A percentile compares a stretch with the other conserved stretches of the same genome.
phyloP scores from a whole-genome alignment of 2,888 invertebrate genomes.

The Molorchus minor region DNA sequence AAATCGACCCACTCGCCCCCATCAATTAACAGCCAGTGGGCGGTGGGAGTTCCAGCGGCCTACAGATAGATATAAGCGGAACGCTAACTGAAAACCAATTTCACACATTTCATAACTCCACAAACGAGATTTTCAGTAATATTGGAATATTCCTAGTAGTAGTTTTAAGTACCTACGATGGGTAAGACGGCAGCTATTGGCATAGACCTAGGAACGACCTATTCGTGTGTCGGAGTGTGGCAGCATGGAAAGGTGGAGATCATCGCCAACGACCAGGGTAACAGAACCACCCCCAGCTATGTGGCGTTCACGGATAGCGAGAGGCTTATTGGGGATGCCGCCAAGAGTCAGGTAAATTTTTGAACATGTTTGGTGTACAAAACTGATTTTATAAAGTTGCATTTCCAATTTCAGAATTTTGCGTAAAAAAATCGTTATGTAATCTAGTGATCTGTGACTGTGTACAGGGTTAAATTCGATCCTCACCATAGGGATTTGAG shows the following conservation, averaged over 20 bases:
- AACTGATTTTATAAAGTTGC: not conserved
- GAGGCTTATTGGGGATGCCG: slow-evolving; percentile 85
- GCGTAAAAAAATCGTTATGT: too few species aligned
- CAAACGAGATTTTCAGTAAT: slow-evolving; percentile 15
- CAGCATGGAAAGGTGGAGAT: slow-evolving; percentile 86
- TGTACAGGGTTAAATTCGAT: too few species aligned
- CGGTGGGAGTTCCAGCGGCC: slow-evolving; percentile 28
- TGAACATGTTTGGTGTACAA: not conserved
- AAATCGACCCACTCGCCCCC: slow-evolving; percentile 14
- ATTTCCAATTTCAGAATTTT: too few species aligned
- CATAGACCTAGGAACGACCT: slow-evolving; percentile 85
- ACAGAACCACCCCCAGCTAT: slow-evolving; percentile 87
- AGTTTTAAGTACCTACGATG: slow-evolving; percentile 40
- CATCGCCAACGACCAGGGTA: slow-evolving; percentile 90
- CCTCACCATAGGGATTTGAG: too few species aligned
- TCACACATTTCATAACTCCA: slow-evolving; percentile 10
- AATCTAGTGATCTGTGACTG: too few species aligned
- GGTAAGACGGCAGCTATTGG: slow-evolving; percentile 48
- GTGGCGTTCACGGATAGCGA: slow-evolving; percentile 89
- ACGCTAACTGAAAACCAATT: slow-evolving; percentile 22
- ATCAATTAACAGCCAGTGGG: slow-evolving; percentile 4
- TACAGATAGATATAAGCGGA: slow-evolving; percentile 27
- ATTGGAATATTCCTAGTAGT: not conserved
- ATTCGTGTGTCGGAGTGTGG: slow-evolving; percentile 85
- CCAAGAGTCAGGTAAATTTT: slow-evolving; percentile 76